Conservation (phyloP, 2,888 invertebrate species). For the Melinopterus prodromus region DNA sequence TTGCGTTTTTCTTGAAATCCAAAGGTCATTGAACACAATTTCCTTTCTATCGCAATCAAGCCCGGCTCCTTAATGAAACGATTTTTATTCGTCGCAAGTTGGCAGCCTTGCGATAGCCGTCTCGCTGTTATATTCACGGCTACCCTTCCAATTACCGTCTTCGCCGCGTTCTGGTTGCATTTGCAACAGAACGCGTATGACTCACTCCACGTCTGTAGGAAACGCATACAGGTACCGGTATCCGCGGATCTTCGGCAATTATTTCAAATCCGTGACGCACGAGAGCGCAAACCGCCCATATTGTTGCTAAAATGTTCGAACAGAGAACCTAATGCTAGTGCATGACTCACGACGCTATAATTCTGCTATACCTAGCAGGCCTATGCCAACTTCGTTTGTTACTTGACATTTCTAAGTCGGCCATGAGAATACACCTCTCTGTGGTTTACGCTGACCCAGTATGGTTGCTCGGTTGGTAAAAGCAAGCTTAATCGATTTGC, state of each 20-base stretch:
- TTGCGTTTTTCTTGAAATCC: neutral
- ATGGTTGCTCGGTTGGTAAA: neutral
- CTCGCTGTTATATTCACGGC: neutral
- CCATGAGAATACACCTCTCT: neutral
- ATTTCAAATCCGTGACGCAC: neutral
- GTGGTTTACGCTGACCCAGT: neutral
- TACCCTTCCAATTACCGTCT: neutral
- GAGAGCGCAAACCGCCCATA: neutral
- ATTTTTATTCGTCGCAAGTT: neutral
- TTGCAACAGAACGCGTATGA: neutral
- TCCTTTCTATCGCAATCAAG: neutral
- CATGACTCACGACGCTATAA: neutral
- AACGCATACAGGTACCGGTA: neutral
- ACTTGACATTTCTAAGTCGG: neutral
- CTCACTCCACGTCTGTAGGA: neutral
- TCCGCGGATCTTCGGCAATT: neutral
- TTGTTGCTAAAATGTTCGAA: neutral
- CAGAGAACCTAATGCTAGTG: neutral
- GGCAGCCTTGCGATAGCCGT: neutral
- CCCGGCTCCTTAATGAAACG: neutral
- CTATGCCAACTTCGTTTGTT: neutral
- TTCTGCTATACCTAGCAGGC: neutral
- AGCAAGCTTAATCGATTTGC: neutral
- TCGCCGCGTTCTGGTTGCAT: neutral
- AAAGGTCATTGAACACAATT: neutral